Percentiles rank a stretch among this genome's conserved stretches.
These are phyloP conservation scores for Tenthredo livida DNA, from an alignment of 2,888 invertebrate species.

Conservation along the genomic window DNA sequence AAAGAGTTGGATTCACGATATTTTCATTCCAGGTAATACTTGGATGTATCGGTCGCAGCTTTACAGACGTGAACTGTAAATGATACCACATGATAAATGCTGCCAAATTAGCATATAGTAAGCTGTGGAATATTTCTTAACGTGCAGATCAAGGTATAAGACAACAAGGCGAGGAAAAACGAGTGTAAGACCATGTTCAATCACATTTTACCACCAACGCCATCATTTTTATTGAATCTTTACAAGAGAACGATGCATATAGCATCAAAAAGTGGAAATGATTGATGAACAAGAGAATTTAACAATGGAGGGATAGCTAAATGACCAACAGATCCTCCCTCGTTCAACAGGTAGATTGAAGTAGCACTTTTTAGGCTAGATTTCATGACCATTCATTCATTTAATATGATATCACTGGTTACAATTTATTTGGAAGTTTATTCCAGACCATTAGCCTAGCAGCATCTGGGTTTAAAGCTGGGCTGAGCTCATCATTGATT, in stretches of 20 bases:
- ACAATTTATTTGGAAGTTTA: constrained; percentile 61
- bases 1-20: background rate
- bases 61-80: background rate
- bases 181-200: background rate
- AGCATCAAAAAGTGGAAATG: background rate
- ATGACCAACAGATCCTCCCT: too few relatives aligned
- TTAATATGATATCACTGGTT: background rate
- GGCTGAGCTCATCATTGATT: constrained; percentile 63
- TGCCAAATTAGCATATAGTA: background rate
- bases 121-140: background rate
- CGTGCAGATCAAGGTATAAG: background rate
- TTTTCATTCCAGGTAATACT: background rate
- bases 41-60: background rate
- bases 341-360: background rate
- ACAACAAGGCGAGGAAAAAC: background rate
- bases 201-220: background rate
- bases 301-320: too few relatives aligned
- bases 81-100: background rate
- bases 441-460: constrained; percentile 55
- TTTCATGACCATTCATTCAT: background rate
- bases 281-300: background rate
- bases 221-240: background rate
- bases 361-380: background rate
- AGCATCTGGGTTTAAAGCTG: constrained; percentile 56
- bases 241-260: background rate